phyloP scores from a whole-genome alignment of 2,113 vertebrate genomes.

The Pycnonotus jocosus region DNA sequence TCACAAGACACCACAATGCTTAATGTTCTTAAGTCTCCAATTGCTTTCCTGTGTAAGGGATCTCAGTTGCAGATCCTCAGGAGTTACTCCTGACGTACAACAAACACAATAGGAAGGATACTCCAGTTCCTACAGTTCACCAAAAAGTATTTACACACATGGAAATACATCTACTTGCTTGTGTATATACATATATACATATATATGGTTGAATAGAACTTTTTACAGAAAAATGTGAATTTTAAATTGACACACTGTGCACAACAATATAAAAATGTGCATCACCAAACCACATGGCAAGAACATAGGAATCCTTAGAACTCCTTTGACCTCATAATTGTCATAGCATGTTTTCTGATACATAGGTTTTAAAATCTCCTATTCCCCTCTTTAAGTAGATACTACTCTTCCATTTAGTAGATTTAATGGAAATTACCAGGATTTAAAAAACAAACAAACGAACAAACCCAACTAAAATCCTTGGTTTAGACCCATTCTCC shows the following conservation, averaged over 20 bases:
- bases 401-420: neutral
- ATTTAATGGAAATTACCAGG: neutral
- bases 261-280: neutral
- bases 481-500: neutral
- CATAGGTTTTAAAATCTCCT: fast-evolving
- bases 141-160: neutral
- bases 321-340: neutral
- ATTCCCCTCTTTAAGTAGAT: neutral
- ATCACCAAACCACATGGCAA: neutral
- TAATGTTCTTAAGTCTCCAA: neutral
- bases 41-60: neutral
- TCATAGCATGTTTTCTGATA: neutral
- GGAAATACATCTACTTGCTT: neutral
- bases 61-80: neutral
- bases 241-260: neutral
- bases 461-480: neutral
- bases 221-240: neutral
- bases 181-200: neutral
- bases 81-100: neutral
- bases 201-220: neutral
- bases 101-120: neutral
- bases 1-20: neutral
- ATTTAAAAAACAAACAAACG: neutral
- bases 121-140: neutral
- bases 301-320: neutral